Evolutionary conservation across 2,113 vertebrate genomes (phyloP), one percentile per base, ranked within the genome.

Genomic region (Clupea harengus): DNA sequence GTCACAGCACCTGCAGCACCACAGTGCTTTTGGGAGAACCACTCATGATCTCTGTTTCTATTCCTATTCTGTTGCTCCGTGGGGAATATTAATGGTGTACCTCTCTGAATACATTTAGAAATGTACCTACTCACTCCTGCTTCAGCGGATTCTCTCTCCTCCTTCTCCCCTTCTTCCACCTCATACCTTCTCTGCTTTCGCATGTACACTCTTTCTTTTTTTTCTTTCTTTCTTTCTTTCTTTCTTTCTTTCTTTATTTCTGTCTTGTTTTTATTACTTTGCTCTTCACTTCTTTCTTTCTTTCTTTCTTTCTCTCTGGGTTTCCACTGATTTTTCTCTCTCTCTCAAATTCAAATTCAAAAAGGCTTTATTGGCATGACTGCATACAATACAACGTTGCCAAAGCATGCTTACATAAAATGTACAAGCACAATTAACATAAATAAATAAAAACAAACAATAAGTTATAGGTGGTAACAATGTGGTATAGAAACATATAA

Each of bases 51-150:
- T 39, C 72, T 81, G 28, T 85, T 81, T 81, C 39, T 44, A 45
- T 45, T 52, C 80, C 28, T 78, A 49, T 64, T 45, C 49, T 60
- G 22, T 49, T 86, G 85, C 44, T 72, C 9, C 13, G 72, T 32
- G 13, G 28, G 72, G 72, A 39, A 78, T 32, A 78, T 78, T 78
- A 78, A 78, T 78, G 18, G 18, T 75, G 72, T 39, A 32, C 72
- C 13, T 78, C 60, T n/a, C 60, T 22, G 60, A 64, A 64, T 64
- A 64, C 8, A 64, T 64, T 25, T 64, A 22, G 22, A 64, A 64
- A 64, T 64, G 60, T 20, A 64, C 3, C 22, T n/a, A 57, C 22
- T 8, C 22, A 22, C 60, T 64, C 60, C 60, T 64, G 20, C 60
- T 25, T 25, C n/a, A 54, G 52, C 17, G 1, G 5, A 67, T 67